phyloP scores from a whole-genome alignment of 2,797 vertebrate species.

The Melopsittacus undulatus region DNA sequence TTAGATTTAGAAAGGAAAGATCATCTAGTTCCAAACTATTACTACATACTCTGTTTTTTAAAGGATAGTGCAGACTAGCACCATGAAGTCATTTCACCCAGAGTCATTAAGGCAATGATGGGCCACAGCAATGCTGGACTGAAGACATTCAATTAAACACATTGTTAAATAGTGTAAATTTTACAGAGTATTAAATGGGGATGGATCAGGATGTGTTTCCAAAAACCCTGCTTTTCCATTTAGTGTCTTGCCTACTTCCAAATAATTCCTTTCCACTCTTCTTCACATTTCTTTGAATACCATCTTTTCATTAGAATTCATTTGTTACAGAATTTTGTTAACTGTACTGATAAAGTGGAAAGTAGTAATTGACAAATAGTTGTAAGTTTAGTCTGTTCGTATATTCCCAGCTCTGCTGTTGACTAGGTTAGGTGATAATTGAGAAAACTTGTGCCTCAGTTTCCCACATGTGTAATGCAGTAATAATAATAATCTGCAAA shows the following conservation, averaged over 20 bases:
- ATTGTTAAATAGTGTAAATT: not conserved
- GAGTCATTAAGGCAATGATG: not conserved
- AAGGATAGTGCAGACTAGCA: not conserved
- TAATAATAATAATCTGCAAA: not conserved
- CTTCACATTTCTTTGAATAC: not conserved
- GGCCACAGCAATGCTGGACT: not conserved
- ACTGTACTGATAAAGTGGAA: not conserved
- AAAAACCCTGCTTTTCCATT: not conserved
- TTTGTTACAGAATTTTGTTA: not conserved
- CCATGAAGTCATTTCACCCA: not conserved
- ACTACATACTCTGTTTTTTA: not conserved
- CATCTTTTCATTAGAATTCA: not conserved
- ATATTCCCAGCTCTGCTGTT: not conserved
- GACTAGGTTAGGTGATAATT: not conserved
- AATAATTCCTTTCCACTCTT: not conserved
- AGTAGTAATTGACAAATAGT: not conserved
- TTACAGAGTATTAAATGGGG: not conserved
- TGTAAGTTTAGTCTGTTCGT: not conserved
- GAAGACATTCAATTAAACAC: not conserved
- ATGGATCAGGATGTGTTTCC: not conserved
- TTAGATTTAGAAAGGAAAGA: not conserved
- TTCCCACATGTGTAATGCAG: not conserved
- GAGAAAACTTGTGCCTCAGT: not conserved
- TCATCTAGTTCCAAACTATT: not conserved
- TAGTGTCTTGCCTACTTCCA: not conserved